Evolutionary conservation across 2,888 invertebrate genomes (phyloP), one percentile per base, ranked within the genome.

Genomic region (Chesias legatella): DNA sequence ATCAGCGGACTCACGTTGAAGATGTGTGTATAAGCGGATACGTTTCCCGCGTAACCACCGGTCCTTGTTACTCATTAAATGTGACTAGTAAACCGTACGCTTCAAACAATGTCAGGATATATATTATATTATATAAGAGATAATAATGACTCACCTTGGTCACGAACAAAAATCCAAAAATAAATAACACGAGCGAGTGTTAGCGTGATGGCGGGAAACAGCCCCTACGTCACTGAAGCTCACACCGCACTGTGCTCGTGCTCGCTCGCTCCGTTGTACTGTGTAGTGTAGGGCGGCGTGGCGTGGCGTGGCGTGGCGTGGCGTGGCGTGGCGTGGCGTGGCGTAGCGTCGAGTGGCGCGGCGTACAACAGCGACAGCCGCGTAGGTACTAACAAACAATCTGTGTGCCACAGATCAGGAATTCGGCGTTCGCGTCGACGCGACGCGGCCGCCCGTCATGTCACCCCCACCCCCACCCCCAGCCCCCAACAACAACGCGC

Each of bases 141-240:
- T 3, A 17, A 17, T 17, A 2, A 17, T 5, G 5, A 17, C 13
- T 17, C 13, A 17, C 13, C 13, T 17, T 17, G 2, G 13, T 35
- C 27, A 33, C 36, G 27, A 48, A 53, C 43, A 32, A 48, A 50
- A 3, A 53, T 48, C 41, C 43, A 53, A 50, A 50, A 45, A 35
- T 46, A 53, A 51, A 48, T 37, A 35, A 44, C 42, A 43, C 30
- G 7, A 26, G 3, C n/a, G n/a, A 11, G 9, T 27, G 27, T 33
- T 41, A 24, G 24, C 30, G 47, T 48, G 38, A 50, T 44, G 48
- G 46, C 56, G 48, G 51, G 50, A 53, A 53, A 41, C 49, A 25
- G 39, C 44, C 38, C 33, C 38, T 43, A 43, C 42, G 49, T 47
- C 56, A 51, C 47, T 27, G 34, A 48, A 41, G 27, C 41, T 36